phyloP scores from a whole-genome alignment of 2,797 vertebrate species.

The Poeciliopsis paucimaculata region DNA sequence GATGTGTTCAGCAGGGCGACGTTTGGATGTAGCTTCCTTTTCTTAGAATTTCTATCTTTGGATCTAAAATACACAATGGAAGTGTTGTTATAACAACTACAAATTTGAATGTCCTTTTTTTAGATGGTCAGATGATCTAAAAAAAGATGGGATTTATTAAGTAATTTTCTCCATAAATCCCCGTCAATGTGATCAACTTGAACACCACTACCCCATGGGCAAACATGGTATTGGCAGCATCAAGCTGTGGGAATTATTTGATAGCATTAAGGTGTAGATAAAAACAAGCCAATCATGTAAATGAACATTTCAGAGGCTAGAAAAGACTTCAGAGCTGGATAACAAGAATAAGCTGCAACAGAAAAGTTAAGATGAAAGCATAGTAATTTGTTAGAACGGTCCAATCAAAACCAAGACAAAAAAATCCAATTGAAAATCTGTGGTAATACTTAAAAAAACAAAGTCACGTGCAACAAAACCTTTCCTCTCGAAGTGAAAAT shows the following conservation, averaged over 20 bases:
- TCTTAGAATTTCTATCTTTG: neutral
- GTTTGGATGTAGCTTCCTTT: neutral
- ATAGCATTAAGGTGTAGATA: neutral
- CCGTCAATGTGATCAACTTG: neutral
- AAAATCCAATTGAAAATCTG: neutral
- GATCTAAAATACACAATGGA: neutral
- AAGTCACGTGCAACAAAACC: neutral
- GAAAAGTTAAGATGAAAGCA: neutral
- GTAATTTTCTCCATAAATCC: neutral
- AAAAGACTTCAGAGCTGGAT: neutral
- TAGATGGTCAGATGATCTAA: neutral
- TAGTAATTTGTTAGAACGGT: neutral
- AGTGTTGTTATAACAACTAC: neutral
- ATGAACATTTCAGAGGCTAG: neutral
- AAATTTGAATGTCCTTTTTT: neutral
- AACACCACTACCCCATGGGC: neutral
- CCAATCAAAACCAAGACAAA: neutral
- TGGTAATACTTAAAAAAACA: neutral
- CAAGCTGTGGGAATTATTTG: neutral
- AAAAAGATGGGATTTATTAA: neutral
- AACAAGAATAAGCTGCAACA: neutral
- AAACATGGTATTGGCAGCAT: neutral
- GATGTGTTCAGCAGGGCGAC: neutral
- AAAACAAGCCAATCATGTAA: neutral
- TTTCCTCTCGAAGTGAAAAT: neutral